phyloP scores from a whole-genome alignment of 2,888 invertebrate species.

The Tetranychus piercei region DNA sequence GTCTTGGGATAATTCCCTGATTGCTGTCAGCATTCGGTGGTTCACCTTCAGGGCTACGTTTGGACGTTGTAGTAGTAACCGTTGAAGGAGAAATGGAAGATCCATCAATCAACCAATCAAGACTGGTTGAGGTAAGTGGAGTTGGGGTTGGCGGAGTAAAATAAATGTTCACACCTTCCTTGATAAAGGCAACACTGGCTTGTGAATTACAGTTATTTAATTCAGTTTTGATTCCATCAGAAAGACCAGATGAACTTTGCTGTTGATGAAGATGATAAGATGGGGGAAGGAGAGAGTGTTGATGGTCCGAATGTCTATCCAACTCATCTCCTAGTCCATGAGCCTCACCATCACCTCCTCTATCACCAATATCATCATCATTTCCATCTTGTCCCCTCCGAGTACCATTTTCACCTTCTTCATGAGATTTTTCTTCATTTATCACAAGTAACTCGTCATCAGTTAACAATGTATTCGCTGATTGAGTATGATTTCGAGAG shows the following conservation, averaged over 20 bases:
- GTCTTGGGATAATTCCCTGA: not conserved
- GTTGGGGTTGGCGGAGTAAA: constrained; percentile 8
- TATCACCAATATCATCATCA: not conserved
- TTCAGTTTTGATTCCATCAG: constrained; percentile 3
- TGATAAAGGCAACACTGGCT: constrained; percentile 2
- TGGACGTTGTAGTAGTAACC: not conserved
- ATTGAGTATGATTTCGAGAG: constrained; percentile 6
- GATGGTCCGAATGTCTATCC: not conserved
- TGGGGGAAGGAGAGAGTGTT: not conserved
- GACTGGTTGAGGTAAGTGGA: not conserved
- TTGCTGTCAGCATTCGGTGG: not conserved
- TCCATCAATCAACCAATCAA: not conserved
- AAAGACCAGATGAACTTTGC: not conserved
- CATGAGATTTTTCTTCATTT: not conserved
- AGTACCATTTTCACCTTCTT: not conserved
- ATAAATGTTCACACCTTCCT: constrained; percentile 8
- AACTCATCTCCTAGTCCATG: not conserved
- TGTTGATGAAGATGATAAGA: not conserved
- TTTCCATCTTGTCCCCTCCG: not conserved
- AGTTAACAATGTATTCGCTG: constrained; percentile 5
- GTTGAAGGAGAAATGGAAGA: not conserved
- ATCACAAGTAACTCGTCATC: constrained; percentile 7
- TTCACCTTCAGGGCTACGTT: not conserved
- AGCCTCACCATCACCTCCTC: not conserved
- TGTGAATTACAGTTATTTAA: constrained; percentile 1